These are phyloP conservation scores for Caerostris darwini DNA, from an alignment of 1,140 invertebrate species.

Conservation along the genomic window DNA sequence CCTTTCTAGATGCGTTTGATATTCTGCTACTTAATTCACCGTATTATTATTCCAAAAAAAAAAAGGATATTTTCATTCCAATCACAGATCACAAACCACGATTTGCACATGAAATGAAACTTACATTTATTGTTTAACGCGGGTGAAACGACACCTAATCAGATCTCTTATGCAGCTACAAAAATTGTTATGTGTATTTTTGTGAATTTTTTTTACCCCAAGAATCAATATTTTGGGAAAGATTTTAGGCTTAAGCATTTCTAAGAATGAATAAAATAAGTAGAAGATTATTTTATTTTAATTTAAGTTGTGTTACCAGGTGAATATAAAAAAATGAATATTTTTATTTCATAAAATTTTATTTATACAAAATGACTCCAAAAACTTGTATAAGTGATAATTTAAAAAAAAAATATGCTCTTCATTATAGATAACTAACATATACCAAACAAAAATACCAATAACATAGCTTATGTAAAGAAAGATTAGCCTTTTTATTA, in stretches of 20 bases:
- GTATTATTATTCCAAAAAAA: not conserved
- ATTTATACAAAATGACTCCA: no score
- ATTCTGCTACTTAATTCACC: not conserved
- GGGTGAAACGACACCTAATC: not conserved
- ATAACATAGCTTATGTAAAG: no score
- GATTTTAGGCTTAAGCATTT: not conserved
- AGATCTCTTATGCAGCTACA: not conserved
- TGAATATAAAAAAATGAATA: no score
- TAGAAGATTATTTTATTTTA: no score
- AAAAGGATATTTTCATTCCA: conserved; percentile 1
- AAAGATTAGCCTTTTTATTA: no score
- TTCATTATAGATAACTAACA: no score
- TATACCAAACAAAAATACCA: no score
- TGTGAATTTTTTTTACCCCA: not conserved
- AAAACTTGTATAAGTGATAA: no score
- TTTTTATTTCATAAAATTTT: no score
- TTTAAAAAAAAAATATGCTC: no score
- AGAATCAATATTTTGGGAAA: not conserved
- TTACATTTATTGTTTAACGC: not conserved
- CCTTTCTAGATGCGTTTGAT: not conserved
- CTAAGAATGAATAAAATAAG: no score
- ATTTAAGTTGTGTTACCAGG: no score
- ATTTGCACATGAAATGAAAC: not conserved
- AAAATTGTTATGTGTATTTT: not conserved
- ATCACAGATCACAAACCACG: conserved; percentile 5